Evolutionary conservation across 2,888 invertebrate species (phyloP).

Genomic region (Parochlus steinenii): DNA sequence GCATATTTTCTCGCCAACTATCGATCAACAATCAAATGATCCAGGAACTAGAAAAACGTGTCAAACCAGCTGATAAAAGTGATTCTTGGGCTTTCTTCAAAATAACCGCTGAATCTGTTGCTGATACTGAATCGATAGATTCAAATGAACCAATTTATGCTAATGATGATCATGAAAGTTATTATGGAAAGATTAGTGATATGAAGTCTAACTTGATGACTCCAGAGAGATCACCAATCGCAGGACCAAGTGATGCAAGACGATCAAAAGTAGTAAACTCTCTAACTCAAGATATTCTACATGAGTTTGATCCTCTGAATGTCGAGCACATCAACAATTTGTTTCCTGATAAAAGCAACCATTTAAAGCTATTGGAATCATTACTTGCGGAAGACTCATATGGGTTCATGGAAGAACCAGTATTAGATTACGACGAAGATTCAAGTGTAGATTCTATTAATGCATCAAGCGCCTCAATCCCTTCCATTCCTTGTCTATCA

Average conservation of each 20-base stretch:
- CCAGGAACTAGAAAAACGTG: neutral
- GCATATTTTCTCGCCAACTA: neutral
- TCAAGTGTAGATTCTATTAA: conserved; percentile 33
- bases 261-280: neutral
- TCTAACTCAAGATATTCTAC: conserved; percentile 37
- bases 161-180: conserved; percentile 22
- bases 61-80: conserved; percentile 22
- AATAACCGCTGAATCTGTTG: conserved; percentile 16
- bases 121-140: conserved; percentile 13
- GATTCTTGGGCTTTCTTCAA: conserved; percentile 28
- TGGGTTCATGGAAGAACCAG: conserved; percentile 33
- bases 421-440: conserved; percentile 26
- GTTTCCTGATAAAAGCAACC: conserved; percentile 35
- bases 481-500: conserved; percentile 45
- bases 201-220: conserved; percentile 17
- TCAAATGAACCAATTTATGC: conserved; percentile 27
- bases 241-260: conserved; percentile 1
- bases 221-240: neutral
- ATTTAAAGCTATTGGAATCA: conserved; percentile 45
- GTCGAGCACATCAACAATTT: conserved; percentile 20
- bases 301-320: conserved; percentile 52
- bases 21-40: neutral
- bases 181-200: conserved; percentile 27
- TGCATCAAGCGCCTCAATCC: conserved; percentile 37
- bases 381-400: conserved; percentile 52